A percentile compares a stretch with the other conserved stretches of the same genome.
These are phyloP conservation scores for Uromys caudimaculatus DNA, from an alignment of 2,797 vertebrate genomes.

Conservation along the genomic window DNA sequence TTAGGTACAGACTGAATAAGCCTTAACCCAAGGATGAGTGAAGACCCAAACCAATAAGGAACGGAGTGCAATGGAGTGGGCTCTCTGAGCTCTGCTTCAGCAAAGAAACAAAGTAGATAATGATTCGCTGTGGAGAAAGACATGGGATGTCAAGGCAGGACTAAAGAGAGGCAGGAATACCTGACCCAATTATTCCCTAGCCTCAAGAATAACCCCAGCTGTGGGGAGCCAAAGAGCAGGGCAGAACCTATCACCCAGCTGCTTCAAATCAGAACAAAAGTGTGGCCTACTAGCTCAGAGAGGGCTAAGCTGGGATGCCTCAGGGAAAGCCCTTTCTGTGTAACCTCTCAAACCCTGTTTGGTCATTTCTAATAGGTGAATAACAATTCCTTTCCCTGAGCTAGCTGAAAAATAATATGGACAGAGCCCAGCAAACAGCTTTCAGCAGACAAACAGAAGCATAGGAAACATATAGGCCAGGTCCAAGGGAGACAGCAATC, in stretches of 20 bases:
- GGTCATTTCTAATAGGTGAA: neutral
- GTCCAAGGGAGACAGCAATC: neutral
- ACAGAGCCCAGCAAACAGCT: neutral
- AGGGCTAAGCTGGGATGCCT: neutral
- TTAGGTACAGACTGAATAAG: neutral
- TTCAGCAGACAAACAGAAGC: neutral
- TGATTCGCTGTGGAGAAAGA: neutral
- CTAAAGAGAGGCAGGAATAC: neutral
- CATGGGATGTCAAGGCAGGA: neutral
- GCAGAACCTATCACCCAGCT: neutral
- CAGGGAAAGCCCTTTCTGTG: neutral
- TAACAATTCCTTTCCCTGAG: neutral
- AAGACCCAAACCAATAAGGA: neutral
- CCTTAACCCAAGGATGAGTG: neutral
- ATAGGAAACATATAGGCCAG: neutral
- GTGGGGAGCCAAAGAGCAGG: neutral
- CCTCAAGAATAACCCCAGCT: neutral
- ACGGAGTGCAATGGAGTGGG: neutral
- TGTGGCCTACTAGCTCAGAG: neutral
- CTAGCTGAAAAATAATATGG: neutral
- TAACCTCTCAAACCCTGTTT: neutral
- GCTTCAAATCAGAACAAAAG: neutral
- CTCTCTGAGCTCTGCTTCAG: neutral
- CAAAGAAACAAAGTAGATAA: neutral
- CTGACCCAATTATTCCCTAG: too few relatives aligned